These are phyloP conservation scores for Rhinatrema bivittatum DNA, from an alignment of 2,797 vertebrate genomes.

Conservation along the genomic window DNA sequence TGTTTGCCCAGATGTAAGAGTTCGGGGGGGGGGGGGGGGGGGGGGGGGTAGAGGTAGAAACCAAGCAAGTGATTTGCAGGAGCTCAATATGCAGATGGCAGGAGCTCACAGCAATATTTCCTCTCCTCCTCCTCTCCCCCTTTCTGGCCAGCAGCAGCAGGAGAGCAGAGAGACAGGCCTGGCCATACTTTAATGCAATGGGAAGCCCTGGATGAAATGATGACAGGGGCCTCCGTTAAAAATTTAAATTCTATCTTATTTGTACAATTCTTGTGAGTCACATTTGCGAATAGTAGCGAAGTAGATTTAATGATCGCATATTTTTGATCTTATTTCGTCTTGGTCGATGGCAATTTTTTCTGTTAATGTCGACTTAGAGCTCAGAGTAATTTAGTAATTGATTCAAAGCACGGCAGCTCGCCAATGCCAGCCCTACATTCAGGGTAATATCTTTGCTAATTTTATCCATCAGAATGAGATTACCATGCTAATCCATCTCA, in stretches of 20 bases:
- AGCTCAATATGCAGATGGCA: fast-evolving
- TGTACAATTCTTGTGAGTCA: slow-evolving; percentile 96
- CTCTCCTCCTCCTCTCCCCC: background rate
- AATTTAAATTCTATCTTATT: slow-evolving; percentile 99
- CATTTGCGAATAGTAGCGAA: slow-evolving; percentile 94
- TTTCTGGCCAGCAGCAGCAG: slow-evolving; percentile 6
- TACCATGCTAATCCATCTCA: slow-evolving; percentile 93
- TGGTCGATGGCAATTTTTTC: slow-evolving; percentile 98
- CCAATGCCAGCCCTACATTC: slow-evolving; percentile 84
- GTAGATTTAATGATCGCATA: slow-evolving; percentile 99
- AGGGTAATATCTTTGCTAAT: slow-evolving; percentile 98
- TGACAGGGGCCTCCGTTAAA: slow-evolving; percentile 96
- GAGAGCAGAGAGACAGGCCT: slow-evolving; percentile 22
- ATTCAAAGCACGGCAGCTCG: slow-evolving; percentile 86
- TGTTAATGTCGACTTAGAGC: slow-evolving; percentile 99
- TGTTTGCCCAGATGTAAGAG: too few species aligned
- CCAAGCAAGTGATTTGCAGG: too few species aligned
- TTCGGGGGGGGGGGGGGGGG: too few species aligned
- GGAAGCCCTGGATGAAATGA: slow-evolving; percentile 81
- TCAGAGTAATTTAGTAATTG: slow-evolving; percentile 99
- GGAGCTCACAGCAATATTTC: slow-evolving; percentile 5
- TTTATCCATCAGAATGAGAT: slow-evolving; percentile 97
- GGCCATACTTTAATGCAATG: slow-evolving; percentile 20
- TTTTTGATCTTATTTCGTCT: slow-evolving; percentile 96
- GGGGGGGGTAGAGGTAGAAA: too few species aligned